Conservation (phyloP, 2,888 invertebrate genomes). For the Xylota segnis region DNA sequence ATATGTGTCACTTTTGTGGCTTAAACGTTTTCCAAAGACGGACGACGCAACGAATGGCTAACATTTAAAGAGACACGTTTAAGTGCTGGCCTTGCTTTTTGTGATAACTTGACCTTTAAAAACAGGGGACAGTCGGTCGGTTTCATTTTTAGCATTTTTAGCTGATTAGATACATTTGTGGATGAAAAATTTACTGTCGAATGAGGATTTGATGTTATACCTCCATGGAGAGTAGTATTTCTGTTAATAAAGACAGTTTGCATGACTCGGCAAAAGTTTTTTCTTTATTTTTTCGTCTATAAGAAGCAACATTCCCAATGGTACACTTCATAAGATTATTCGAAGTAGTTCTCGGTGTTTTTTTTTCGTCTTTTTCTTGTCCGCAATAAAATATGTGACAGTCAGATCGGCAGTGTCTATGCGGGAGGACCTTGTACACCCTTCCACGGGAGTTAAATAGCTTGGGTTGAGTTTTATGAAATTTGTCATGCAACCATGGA, state of each 20-base stretch:
- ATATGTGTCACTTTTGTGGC: conserved; percentile 53
- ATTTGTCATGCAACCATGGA: conserved; percentile 65
- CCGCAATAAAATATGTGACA: conserved; percentile 10
- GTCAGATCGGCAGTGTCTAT: conserved; percentile 8
- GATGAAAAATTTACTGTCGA: conserved; percentile 44
- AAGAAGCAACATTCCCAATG: conserved; percentile 43
- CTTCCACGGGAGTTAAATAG: conserved; percentile 13
- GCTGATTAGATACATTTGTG: conserved; percentile 44
- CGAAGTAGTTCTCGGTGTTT: conserved; percentile 1
- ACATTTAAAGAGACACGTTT: conserved; percentile 31
- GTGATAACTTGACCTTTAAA: conserved; percentile 15
- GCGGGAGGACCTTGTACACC: conserved; percentile 20
- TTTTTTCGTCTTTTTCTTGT: not conserved
- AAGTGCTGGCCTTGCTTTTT: not conserved
- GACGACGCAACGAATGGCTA: conserved; percentile 25
- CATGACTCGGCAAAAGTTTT: conserved; percentile 30
- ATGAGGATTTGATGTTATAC: conserved; percentile 36
- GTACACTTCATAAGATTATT: conserved; percentile 55
- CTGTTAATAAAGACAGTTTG: conserved; percentile 40
- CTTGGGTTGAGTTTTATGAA: conserved; percentile 61
- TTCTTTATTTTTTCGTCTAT: conserved; percentile 27
- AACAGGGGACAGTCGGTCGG: not conserved
- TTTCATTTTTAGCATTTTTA: conserved; percentile 24
- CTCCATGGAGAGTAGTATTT: conserved; percentile 10
- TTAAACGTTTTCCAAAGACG: conserved; percentile 49